These are phyloP conservation scores for Ennomos quercinarius DNA, from an alignment of 2,888 invertebrate genomes.

Conservation along the genomic window DNA sequence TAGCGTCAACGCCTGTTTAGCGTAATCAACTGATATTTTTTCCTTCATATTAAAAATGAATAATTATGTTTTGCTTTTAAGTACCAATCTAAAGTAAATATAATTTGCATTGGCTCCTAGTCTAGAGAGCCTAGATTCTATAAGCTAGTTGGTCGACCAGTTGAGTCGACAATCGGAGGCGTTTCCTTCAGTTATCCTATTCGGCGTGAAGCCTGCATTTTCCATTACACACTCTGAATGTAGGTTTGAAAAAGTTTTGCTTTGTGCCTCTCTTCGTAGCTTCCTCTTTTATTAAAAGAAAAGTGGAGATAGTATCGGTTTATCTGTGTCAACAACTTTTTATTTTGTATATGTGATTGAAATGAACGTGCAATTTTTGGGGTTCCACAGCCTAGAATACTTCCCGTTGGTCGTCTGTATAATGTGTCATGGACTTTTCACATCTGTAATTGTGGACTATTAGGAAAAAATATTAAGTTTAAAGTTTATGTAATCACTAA, in stretches of 20 bases:
- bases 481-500: too few species aligned
- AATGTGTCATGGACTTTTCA: too few species aligned
- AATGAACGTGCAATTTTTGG: too few species aligned
- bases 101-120: not conserved
- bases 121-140: slow-evolving; percentile 1
- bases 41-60: too few species aligned
- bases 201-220: slow-evolving; percentile 29
- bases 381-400: not conserved
- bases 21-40: too few species aligned
- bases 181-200: slow-evolving; percentile 18
- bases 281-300: slow-evolving; percentile 11
- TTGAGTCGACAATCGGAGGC: slow-evolving; percentile 31
- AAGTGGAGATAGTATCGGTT: not conserved
- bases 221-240: slow-evolving; percentile 19
- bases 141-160: slow-evolving; percentile 21
- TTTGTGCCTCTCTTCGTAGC: slow-evolving; percentile 8
- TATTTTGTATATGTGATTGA: too few species aligned
- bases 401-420: too few species aligned
- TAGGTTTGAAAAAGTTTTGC: slow-evolving; percentile 16
- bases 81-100: slow-evolving; percentile 2
- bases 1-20: too few species aligned
- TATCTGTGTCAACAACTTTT: too few species aligned
- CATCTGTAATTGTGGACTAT: too few species aligned
- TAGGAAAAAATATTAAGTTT: too few species aligned
- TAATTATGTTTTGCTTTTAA: too few species aligned